Base-by-base conservation (phyloP, 2,888 invertebrate genomes). In the Acanthosoma haemorrhoidale region DNA sequence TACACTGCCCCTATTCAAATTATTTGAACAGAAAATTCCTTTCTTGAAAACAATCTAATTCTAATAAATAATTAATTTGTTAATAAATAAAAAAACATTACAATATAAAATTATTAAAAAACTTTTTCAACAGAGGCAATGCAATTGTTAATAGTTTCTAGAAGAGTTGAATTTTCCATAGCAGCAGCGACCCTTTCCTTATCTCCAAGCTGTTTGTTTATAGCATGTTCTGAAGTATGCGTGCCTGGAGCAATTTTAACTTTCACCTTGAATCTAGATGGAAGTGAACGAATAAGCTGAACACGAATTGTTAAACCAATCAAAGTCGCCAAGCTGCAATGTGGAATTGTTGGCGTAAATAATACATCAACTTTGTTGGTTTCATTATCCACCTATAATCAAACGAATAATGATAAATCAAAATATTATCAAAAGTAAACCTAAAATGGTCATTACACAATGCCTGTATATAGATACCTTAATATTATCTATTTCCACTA, bases 141-240 rank as follows among this genome's bases (percentile, higher is more conserved):
- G 79, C 98, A 99, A 78, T 95, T 92, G 79, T 98, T 97, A 5
- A 99, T 94, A 13, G 97, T 95, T 79, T 91, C 89, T 36, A 96
- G 86, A 0, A 99, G 82, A 78, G 94, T 91, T 18, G 85, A 84
- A 79, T 99, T 99, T 80, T 99, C 99, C 73, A 98, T 82, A 0
- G 99, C 98, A 0, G 99, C 99, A 0, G 97, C 96, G 0, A 99
- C 94, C 74, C 99, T 82, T 80, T 99, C 99, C 79, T 99, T 99
- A 79, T 99, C 99, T 0, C 94, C 94, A 18, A 99, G 82, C 78
- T 99, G 99, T 78, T 99, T 97, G 80, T 99, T 99, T 2, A 99
- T 92, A 0, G 96, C 94, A 70, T 85, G 83, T 78, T 98, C 98
- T 0, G 96, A 92, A 8, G 88, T 87, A 78, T 99, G 98, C 0